A percentile compares a stretch with the other conserved stretches of the same genome.
phyloP scores from a whole-genome alignment of 2,888 invertebrate species.

The Alsophila aescularia region DNA sequence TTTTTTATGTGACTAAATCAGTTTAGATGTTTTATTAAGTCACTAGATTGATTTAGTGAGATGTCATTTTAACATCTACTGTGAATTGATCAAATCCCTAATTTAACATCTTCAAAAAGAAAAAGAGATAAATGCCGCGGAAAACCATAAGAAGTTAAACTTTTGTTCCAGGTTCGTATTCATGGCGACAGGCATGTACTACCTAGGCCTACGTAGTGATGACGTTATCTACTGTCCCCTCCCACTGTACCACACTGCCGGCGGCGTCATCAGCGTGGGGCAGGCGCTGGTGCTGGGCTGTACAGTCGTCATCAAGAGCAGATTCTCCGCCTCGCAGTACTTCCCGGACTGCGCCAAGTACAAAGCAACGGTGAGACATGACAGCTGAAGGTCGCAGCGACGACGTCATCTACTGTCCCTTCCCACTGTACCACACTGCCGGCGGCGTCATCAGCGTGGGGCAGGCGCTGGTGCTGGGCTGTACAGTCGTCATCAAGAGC shows the following conservation, averaged over 20 bases:
- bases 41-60: too few relatives aligned
- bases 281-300: conserved; percentile 92
- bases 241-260: conserved; percentile 98
- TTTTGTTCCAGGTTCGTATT: conserved; percentile 88
- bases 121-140: too few relatives aligned
- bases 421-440: conserved; percentile 98
- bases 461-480: conserved; percentile 91
- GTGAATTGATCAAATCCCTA: too few relatives aligned
- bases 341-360: conserved; percentile 97
- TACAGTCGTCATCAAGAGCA: conserved; percentile 92
- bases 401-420: conserved; percentile 94
- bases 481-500: conserved; percentile 91
- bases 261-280: conserved; percentile 94
- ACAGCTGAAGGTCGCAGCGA: too few relatives aligned
- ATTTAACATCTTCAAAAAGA: too few relatives aligned
- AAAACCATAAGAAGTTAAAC: not conserved
- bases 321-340: conserved; percentile 97
- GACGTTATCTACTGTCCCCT: conserved; percentile 96
- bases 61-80: too few relatives aligned
- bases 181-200: conserved; percentile 88
- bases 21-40: too few relatives aligned
- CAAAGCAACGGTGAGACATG: conserved; percentile 93
- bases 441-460: conserved; percentile 95
- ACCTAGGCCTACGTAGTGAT: conserved; percentile 85
- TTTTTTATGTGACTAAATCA: too few relatives aligned